A percentile compares a stretch with the other conserved stretches of the same genome.
Conservation (phyloP, 2,888 invertebrate genomes). For the Heliothis peltigera region DNA sequence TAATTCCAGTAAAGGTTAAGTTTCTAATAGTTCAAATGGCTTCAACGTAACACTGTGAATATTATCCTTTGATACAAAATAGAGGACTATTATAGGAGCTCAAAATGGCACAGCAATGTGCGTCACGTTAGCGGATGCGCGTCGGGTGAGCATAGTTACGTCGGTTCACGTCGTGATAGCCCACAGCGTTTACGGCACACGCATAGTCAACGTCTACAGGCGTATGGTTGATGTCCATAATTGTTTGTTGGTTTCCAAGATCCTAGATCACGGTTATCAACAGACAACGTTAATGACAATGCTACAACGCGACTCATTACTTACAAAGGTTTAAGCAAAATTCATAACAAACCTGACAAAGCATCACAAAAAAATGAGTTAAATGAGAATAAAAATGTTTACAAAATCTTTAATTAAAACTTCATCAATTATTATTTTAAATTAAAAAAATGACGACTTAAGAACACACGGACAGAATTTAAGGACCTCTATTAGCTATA, state of each 20-base stretch:
- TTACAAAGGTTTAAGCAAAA: neutral
- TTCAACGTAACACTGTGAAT: neutral
- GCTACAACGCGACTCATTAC: neutral
- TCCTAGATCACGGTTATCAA: constrained; percentile 20
- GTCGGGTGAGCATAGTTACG: constrained; percentile 53
- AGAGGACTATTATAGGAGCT: constrained; percentile 20
- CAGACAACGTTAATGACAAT: neutral
- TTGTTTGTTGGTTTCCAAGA: constrained; percentile 57
- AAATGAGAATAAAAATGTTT: no score
- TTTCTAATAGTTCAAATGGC: no score
- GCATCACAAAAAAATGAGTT: no score
- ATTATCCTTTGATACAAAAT: constrained; percentile 3
- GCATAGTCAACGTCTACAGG: constrained; percentile 53
- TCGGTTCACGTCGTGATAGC: constrained; percentile 75
- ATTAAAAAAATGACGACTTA: no score
- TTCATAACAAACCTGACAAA: no score
- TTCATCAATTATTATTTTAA: no score
- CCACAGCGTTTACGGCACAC: constrained; percentile 73
- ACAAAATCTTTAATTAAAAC: no score
- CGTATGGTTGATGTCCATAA: constrained; percentile 45
- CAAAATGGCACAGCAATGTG: constrained; percentile 36
- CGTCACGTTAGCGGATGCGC: constrained; percentile 41
- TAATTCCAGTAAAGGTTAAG: no score
- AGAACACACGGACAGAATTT: no score
- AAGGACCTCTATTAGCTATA: no score